Percentiles rank a stretch among this genome's conserved stretches.
Evolutionary conservation across 2,797 vertebrate genomes (phyloP).

Genomic region (Onychomys leucogaster): DNA sequence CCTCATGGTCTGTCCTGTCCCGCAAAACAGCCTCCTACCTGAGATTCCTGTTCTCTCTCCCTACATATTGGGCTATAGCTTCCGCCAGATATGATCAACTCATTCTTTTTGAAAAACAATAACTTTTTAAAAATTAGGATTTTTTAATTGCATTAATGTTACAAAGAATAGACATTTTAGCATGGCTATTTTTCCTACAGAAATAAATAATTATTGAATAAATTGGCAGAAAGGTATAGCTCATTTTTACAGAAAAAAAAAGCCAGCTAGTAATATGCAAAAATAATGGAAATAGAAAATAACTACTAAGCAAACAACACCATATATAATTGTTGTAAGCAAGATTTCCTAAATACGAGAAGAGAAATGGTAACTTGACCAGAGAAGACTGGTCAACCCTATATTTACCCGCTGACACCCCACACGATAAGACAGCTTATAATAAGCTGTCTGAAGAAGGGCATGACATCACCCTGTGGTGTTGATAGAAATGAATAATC

Average conservation of each 20-base stretch:
- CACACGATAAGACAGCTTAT: background rate
- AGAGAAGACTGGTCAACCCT: background rate
- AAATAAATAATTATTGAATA: slow-evolving; percentile 49
- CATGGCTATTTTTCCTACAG: background rate
- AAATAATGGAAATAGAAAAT: slow-evolving; percentile 43
- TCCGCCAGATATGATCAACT: background rate
- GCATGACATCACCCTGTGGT: no score
- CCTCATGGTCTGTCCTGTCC: background rate
- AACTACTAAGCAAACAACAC: background rate
- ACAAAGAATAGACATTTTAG: slow-evolving; percentile 26
- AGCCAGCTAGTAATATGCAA: background rate
- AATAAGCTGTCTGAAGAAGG: fast-evolving
- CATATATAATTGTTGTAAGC: background rate
- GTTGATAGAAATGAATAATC: background rate
- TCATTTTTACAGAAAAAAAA: slow-evolving; percentile 19
- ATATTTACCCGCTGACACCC: background rate
- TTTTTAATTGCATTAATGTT: slow-evolving; percentile 16
- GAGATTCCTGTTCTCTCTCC: background rate
- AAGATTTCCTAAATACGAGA: background rate
- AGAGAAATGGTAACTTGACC: background rate
- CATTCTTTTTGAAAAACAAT: background rate
- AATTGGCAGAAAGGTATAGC: background rate
- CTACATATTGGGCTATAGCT: background rate
- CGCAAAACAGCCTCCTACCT: background rate
- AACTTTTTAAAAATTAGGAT: background rate